These are phyloP conservation scores for Nomada fabriciana DNA, from an alignment of 2,888 invertebrate species.

Conservation along the genomic window DNA sequence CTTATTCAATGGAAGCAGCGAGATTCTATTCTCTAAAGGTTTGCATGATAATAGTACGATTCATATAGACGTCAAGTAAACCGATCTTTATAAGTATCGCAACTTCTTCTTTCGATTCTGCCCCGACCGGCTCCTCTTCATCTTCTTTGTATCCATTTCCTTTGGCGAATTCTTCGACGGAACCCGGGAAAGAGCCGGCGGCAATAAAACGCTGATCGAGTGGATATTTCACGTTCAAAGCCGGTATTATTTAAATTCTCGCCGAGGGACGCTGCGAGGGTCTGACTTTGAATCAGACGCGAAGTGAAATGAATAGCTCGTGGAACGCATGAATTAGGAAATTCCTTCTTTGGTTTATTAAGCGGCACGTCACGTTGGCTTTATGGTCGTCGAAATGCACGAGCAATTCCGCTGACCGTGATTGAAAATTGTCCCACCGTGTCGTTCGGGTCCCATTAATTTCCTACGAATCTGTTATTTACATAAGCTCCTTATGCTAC, in stretches of 20 bases:
- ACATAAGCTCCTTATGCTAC: not conserved
- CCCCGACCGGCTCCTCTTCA: not conserved
- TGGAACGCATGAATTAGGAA: not conserved
- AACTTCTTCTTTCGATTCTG: not conserved
- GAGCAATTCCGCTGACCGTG: not conserved
- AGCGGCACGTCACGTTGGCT: not conserved
- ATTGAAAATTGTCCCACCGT: not conserved
- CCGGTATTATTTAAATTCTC: conserved; percentile 15
- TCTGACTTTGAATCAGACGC: not conserved
- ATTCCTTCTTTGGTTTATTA: conserved; percentile 7
- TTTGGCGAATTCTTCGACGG: conserved; percentile 9
- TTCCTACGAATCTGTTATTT: no score
- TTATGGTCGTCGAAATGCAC: not conserved
- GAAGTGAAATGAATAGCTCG: not conserved
- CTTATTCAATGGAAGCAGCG: not conserved
- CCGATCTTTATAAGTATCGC: conserved; percentile 39
- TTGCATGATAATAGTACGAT: conserved; percentile 49
- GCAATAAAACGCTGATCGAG: conserved; percentile 30
- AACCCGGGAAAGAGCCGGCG: conserved; percentile 9
- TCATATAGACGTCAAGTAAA: conserved; percentile 44
- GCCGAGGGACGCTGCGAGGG: not conserved
- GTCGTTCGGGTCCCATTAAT: no score
- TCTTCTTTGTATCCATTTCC: not conserved
- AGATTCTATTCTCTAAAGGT: conserved; percentile 32
- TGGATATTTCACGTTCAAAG: conserved; percentile 11